Evolutionary conservation across 2,113 vertebrate species (phyloP), one percentile per base, ranked within the genome.

Genomic region (Poeciliopsis retropinna): DNA sequence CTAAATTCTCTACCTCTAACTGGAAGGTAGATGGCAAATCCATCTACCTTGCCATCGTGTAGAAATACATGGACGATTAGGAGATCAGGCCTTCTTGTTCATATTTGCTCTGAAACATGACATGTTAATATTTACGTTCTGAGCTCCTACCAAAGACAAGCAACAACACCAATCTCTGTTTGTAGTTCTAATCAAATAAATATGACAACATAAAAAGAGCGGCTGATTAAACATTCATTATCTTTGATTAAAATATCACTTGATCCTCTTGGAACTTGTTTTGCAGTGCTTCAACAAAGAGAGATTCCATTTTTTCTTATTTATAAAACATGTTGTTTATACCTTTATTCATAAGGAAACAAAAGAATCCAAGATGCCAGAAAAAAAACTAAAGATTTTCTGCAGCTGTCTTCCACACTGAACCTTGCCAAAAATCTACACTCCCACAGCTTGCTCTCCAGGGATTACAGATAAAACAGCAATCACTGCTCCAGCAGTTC

Each of bases 381-480:
- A 73, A 78, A 81, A 72, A 25, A 41, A 41, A 41, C 15, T 14
- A 15, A 6, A 57, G 51, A n/a, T n/a, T 37, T 3, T 71, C 13
- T 70, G n/a, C 67, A 37, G 32, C 44, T 72, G 67, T 44, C 61
- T 70, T 75, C 44, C 3, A 37, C 47, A n/a, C 51, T 27, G 72
- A 72, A 82, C 72, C 29, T 51, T 57, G 63, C 68, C n/a, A 70
- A 72, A 78, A 29, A 78, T n/a, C 13, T 31, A 19, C 28, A 73
- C 79, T 79, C 37, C 37, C 5, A 39, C 72, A 28, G 25, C 64
- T 76, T 73, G 34, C 81, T 67, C 78, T 70, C 65, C 47, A 60
- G 51, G 74, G 78, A 82, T 72, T 60, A 82, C 70, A 79, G 77
- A 81, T 60, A 30, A 84, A 84, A 79, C 39, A 31, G 76, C 27